Percentiles rank a stretch among this genome's conserved stretches.
These are phyloP conservation scores for Geotrupes spiniger DNA, from an alignment of 2,888 invertebrate species.

Conservation along the genomic window DNA sequence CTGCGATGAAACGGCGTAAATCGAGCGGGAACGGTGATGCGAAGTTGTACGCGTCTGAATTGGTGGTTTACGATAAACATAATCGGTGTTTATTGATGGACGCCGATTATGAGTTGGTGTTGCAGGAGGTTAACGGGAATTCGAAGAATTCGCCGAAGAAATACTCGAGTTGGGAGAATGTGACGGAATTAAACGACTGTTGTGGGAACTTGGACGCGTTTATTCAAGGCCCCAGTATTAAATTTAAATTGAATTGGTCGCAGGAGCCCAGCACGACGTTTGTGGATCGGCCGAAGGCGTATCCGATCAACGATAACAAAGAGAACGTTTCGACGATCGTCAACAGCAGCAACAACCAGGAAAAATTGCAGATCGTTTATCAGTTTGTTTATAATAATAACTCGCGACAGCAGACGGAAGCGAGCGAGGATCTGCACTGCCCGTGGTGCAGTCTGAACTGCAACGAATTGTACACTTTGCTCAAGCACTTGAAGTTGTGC, in stretches of 20 bases:
- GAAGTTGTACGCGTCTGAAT: slow-evolving; percentile 70
- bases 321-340: slow-evolving; percentile 43
- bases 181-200: slow-evolving; percentile 53
- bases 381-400: slow-evolving; percentile 96
- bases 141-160: slow-evolving; percentile 64
- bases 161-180: slow-evolving; percentile 69
- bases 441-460: slow-evolving; percentile 96
- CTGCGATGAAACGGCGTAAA: slow-evolving; percentile 69
- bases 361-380: slow-evolving; percentile 81
- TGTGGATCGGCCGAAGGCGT: slow-evolving; percentile 65
- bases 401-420: slow-evolving; percentile 92
- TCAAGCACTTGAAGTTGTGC: slow-evolving; percentile 91
- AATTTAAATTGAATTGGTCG: slow-evolving; percentile 83
- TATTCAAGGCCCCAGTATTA: slow-evolving; percentile 76
- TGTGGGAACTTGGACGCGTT: slow-evolving; percentile 65
- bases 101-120: slow-evolving; percentile 85
- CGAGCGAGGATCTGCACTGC: slow-evolving; percentile 88
- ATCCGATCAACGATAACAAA: slow-evolving; percentile 47
- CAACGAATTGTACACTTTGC: slow-evolving; percentile 77
- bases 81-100: slow-evolving; percentile 82
- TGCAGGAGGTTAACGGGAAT: slow-evolving; percentile 66
- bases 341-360: slow-evolving; percentile 43
- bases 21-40: slow-evolving; percentile 45
- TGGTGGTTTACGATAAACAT: slow-evolving; percentile 87
- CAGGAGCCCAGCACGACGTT: slow-evolving; percentile 66